Evolutionary conservation across 1,140 invertebrate genomes (phyloP).

Genomic region (Drosophila ohnishii): DNA sequence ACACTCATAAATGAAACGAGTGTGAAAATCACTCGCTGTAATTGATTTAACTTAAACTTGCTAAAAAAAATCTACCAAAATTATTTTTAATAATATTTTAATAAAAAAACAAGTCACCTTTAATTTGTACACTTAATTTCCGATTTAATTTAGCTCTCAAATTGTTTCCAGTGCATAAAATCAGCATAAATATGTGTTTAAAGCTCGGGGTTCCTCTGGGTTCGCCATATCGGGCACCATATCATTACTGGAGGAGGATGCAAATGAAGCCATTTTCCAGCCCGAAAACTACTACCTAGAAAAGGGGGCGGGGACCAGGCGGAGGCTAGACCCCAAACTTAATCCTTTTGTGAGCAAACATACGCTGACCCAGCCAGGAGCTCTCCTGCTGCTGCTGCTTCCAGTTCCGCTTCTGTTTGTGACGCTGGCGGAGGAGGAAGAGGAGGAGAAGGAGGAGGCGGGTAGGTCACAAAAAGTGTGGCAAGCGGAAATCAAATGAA

Average conservation of each 20-base stretch:
- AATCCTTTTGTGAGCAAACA: conserved; percentile 76
- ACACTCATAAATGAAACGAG: background rate
- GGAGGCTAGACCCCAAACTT: conserved; percentile 44
- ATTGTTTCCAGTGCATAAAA: conserved; percentile 14
- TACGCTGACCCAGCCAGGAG: conserved; percentile 45
- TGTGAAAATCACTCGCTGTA: no score
- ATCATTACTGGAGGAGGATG: conserved; percentile 50
- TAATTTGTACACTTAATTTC: background rate
- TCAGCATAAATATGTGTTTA: conserved; percentile 29
- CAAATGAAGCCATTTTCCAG: conserved; percentile 68
- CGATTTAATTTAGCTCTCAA: background rate
- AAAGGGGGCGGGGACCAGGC: background rate
- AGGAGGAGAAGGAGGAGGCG: background rate
- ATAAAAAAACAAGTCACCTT: background rate
- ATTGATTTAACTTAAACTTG: no score
- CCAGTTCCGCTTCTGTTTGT: conserved; percentile 18
- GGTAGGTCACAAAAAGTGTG: conserved; percentile 58
- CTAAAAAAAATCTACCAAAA: no score
- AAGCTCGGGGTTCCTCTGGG: conserved; percentile 7
- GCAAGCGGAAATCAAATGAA: conserved; percentile 77
- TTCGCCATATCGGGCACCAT: conserved; percentile 17
- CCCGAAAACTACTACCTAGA: conserved; percentile 19
- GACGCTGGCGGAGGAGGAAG: conserved; percentile 3
- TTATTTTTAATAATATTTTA: no score
- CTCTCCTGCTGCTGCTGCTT: conserved; percentile 3